A percentile compares a stretch with the other conserved stretches of the same genome.
phyloP scores from a whole-genome alignment of 1,140 invertebrate genomes.

The Parasteatoda tepidariorum region DNA sequence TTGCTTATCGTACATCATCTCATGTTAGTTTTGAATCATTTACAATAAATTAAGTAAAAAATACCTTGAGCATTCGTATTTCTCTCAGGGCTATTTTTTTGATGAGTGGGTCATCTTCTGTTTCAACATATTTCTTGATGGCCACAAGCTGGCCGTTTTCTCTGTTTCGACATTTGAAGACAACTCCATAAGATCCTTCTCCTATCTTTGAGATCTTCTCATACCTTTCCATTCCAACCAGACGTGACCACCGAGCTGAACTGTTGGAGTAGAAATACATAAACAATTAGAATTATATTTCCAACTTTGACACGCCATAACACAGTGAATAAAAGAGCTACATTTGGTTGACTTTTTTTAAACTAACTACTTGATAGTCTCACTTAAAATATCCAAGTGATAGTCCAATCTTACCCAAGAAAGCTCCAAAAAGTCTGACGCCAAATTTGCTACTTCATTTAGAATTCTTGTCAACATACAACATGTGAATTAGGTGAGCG shows the following conservation, averaged over 20 bases:
- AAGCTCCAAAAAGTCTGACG: no score
- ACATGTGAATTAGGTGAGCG: no score
- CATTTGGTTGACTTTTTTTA: no score
- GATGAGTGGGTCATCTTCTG: constrained; percentile 98
- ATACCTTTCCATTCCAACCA: constrained; percentile 91
- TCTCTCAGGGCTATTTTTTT: constrained; percentile 97
- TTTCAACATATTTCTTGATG: constrained; percentile 99
- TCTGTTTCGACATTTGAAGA: constrained; percentile 97
- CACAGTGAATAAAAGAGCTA: no score
- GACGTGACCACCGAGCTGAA: background rate
- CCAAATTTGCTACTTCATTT: no score
- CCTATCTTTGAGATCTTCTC: constrained; percentile 96
- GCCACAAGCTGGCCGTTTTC: constrained; percentile 96
- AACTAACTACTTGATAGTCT: no score
- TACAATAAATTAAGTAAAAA: background rate
- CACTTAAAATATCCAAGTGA: no score
- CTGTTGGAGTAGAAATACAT: constrained; percentile 19
- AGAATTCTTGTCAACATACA: no score
- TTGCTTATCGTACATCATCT: no score
- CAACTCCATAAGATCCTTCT: constrained; percentile 98
- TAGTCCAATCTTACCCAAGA: no score
- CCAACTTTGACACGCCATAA: no score
- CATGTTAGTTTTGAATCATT: background rate
- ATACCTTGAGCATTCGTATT: constrained; percentile 96
- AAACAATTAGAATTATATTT: no score